Base-by-base conservation (phyloP, 1,140 invertebrate genomes). In the Diabrotica virgifera region DNA sequence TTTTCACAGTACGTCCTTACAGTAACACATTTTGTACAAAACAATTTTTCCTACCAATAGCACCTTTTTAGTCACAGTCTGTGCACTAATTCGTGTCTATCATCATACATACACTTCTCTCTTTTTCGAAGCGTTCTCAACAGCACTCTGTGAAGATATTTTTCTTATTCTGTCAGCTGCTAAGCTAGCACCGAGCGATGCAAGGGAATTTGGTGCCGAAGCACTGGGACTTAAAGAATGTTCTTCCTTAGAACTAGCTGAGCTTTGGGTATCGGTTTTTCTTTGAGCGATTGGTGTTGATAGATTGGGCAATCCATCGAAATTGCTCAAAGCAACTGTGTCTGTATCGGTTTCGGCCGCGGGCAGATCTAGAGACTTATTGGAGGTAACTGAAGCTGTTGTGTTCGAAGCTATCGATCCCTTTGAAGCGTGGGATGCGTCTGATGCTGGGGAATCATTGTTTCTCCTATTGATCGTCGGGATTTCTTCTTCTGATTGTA, bases 21-120 rank as follows among this genome's bases (percentile, higher is more conserved):
- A 24, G 24, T 24, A 24, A 24, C 24, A 24, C 24, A 24, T 24
- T 24, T 24, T 24, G 24, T 24, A 24, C 24, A 24, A 24, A 24
- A 24, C 4, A 24, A 24, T 24, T 24, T 24, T 24, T 24, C 24
- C 24, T 24, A 24, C 24, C 24, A 46, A 46, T n/a, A 46, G 40
- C 40, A 46, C 40, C 40, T 46, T 46, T 46, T 10, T 46, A 46
- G n/a, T 46, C 6, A n/a, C 8, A 46, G n/a, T 24, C 24, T 10
- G 40, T 46, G 8, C 40, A 46, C 40, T 46, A 46, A 46, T 46
- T 46, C n/a, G 40, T 46, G 40, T 46, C 4, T 46, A 46, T 46
- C 37, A n/a, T 74, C 72, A 83, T 59, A 85, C 84, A 67, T 85
- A 85, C 5, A 85, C 84, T 70, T 85, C 84, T 51, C 83, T 74